Evolutionary conservation across 1,140 invertebrate genomes (phyloP).

Genomic region (Zaprionus inermis): DNA sequence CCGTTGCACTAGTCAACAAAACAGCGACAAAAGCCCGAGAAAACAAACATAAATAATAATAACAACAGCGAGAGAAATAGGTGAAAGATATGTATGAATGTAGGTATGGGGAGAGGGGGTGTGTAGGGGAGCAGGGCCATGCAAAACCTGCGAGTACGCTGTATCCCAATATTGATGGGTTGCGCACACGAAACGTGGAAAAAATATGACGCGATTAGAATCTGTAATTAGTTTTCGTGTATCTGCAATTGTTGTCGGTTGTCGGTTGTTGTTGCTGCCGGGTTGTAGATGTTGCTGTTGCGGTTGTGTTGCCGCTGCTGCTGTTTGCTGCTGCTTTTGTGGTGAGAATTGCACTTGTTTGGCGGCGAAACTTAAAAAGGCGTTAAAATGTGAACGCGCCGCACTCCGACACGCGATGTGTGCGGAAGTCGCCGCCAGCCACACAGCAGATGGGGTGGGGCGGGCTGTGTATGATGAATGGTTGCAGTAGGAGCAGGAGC

Average conservation of each 20-base stretch:
- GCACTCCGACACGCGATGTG: constrained; percentile 72
- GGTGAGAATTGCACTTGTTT: constrained; percentile 79
- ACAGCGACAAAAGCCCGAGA: constrained; percentile 45
- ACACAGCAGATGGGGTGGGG: constrained; percentile 30
- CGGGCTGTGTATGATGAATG: constrained; percentile 62
- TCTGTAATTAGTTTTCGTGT: constrained; percentile 83
- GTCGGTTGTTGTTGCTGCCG: constrained; percentile 36
- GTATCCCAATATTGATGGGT: constrained; percentile 73
- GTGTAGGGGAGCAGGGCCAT: constrained; percentile 21
- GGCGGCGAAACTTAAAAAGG: constrained; percentile 81
- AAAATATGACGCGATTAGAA: constrained; percentile 82
- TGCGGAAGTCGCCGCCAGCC: constrained; percentile 50
- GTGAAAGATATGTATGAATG: constrained; percentile 50
- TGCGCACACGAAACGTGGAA: constrained; percentile 66
- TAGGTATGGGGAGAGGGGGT: not conserved
- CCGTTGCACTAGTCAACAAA: constrained; percentile 72
- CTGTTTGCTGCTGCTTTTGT: constrained; percentile 28
- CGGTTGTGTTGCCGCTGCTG: constrained; percentile 36
- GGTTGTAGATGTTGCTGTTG: too few species aligned
- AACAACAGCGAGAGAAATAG: constrained; percentile 37
- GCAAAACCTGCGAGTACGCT: constrained; percentile 55
- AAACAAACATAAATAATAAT: constrained; percentile 45
- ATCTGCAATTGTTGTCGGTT: constrained; percentile 75
- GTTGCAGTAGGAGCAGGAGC: constrained; percentile 23
- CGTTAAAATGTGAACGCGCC: constrained; percentile 75